Base-by-base conservation (phyloP, 2,888 invertebrate genomes). In the Lomographa bimaculata region DNA sequence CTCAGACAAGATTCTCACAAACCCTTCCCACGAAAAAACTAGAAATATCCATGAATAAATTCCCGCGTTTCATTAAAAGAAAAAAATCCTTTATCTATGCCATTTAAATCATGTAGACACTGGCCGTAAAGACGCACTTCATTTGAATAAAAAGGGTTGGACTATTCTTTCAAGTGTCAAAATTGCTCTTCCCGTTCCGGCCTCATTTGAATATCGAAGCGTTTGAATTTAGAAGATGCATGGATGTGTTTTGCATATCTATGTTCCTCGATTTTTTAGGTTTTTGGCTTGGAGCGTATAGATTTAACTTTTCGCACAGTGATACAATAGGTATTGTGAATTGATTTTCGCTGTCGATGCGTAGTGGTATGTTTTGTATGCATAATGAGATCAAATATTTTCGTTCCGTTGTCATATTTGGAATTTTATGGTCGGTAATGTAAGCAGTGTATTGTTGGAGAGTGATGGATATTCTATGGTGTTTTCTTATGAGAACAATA, bases 381-480 rank as follows among this genome's bases (percentile, higher is more conserved):
- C 67, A 70, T 87, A 87, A 87, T 87, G 84, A 79, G 82, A 80
- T 86, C 72, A 84, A 85, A 87, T 87, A 80, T 89, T 89, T 85
- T 86, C 72, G 77, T 71, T 76, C 35, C 50, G 70, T 64, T 84
- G 86, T 83, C 86, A 83, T 72, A 79, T 80, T 79, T 78, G 56
- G 63, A 73, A 63, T 72, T 79, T 66, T 79, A 72, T 76, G 60
- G 64, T 64, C 45, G 49, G 36, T 78, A 74, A 72, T 77, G 54
- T 74, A 77, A 71, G 60, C 66, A 7, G 17, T 25, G 33, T 41
- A 59, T 73, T 73, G 64, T 75, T 45, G 54, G 10, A 23, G 61
- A 58, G 65, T 77, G 71, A 73, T 71, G 63, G 58, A 71, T 38
- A 12, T 20, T 40, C 10, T 17, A 5, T 33, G 36, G 9, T 25